phyloP scores from a whole-genome alignment of 37 sponge, comb jelly and placozoan species.

The Agelas oroides region DNA sequence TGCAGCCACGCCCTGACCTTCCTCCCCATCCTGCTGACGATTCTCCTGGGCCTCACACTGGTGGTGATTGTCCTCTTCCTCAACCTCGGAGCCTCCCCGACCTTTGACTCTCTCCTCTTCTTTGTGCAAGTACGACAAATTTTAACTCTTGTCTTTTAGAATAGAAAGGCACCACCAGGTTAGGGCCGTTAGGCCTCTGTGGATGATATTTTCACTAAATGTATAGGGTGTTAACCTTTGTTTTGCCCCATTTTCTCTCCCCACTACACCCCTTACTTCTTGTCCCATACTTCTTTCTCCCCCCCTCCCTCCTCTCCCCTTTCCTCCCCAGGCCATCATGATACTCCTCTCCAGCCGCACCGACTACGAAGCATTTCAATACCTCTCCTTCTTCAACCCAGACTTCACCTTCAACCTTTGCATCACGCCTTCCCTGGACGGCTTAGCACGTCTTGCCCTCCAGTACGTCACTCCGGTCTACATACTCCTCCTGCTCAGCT shows the following conservation, averaged over 20 bases:
- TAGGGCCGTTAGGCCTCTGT: not conserved
- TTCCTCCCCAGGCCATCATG: slow-evolving; percentile 9
- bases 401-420: slow-evolving; percentile 79
- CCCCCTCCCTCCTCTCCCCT: not conserved
- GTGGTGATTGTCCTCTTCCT: slow-evolving; percentile 43
- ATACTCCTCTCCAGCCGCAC: slow-evolving; percentile 54
- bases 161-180: not conserved
- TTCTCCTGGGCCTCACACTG: slow-evolving; percentile 49
- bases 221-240: too few relatives aligned
- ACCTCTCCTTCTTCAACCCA: slow-evolving; percentile 56
- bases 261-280: not conserved
- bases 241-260: too few relatives aligned
- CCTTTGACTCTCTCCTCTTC: slow-evolving; percentile 75
- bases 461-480: slow-evolving; percentile 73
- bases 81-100: slow-evolving; percentile 69
- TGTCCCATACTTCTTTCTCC: not conserved
- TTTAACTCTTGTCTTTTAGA: not conserved
- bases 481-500: slow-evolving; percentile 56
- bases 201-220: not conserved
- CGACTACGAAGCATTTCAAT: slow-evolving; percentile 32
- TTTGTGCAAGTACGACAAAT: slow-evolving; percentile 51
- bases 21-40: slow-evolving; percentile 24
- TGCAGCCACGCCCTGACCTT: slow-evolving; percentile 33
- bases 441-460: slow-evolving; percentile 26
- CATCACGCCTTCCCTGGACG: slow-evolving; percentile 55